These are phyloP conservation scores for Portevinia maculata DNA, from an alignment of 2,888 invertebrate species.

Conservation along the genomic window DNA sequence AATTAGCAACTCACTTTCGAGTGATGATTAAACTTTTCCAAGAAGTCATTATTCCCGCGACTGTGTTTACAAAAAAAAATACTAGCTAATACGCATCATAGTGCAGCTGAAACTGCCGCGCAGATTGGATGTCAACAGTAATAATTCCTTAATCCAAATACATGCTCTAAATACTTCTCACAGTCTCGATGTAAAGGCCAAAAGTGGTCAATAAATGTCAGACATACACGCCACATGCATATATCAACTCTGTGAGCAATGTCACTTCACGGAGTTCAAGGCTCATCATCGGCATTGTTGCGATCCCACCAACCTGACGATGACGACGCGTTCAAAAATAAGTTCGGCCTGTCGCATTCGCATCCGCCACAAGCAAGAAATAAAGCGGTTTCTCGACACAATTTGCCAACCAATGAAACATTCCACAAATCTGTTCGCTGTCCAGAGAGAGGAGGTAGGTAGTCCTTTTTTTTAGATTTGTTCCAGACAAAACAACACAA, in stretches of 20 bases:
- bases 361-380: neutral
- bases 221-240: conserved; percentile 49
- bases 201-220: conserved; percentile 57
- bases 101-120: conserved; percentile 4
- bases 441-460: conserved; percentile 3
- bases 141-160: conserved; percentile 61
- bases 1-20: no score
- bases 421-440: conserved; percentile 54
- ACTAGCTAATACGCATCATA: neutral
- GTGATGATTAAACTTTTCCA: no score
- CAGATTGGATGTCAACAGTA: conserved; percentile 47
- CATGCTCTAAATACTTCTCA: conserved; percentile 31
- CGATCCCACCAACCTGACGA: conserved; percentile 1
- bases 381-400: conserved; percentile 54
- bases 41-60: conserved; percentile 11
- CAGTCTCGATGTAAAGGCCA: conserved; percentile 41
- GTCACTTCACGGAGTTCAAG: conserved; percentile 59
- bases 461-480: conserved; percentile 18
- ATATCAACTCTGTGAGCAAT: conserved; percentile 52
- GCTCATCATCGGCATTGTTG: conserved; percentile 52
- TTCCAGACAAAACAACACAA: neutral
- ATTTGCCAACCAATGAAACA: conserved; percentile 56
- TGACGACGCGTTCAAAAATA: conserved; percentile 26
- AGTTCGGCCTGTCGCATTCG: neutral
- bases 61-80: neutral